Base-by-base conservation (phyloP, 2,113 vertebrate genomes). In the Beaufortia kweichowensis region DNA sequence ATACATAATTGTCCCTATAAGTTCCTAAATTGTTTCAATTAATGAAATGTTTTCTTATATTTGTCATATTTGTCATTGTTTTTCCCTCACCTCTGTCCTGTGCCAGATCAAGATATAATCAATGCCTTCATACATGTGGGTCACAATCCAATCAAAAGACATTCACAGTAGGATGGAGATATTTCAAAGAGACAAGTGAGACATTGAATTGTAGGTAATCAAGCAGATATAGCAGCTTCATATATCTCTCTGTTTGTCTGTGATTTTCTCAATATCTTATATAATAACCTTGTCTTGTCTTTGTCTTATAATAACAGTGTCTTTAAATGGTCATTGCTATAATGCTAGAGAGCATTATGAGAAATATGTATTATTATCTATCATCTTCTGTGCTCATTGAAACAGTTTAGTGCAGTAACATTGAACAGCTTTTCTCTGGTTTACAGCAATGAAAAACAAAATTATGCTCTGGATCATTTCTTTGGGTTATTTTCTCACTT, bases 141-240 rank as follows among this genome's bases (percentile, higher is more conserved):
- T 76, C 88, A 95, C 77, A 98, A 98, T 88, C 95, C 97, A 46
- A 95, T 95, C 79, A 96, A 96, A 59, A 92, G 97, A 24, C 95
- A 94, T 84, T 92, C n/a, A n/a, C n/a, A n/a, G n/a, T 97, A 82
- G 96, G 96, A 81, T 98, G 96, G 96, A 94, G 92, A 66, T 97
- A 95, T 90, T 98, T 98, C 89, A 90, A 94, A 84, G 95, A 97
- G 76, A n/a, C n/a, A 98, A 98, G 88, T 98, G 96, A 96, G 94
- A 96, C 85, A 88, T 79, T 98, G 62, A 98, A 98, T 85, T 90
- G 95, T 26, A 95, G 96, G 97, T 98, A 85, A 53, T 63, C 10
- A 4, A 23, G 29, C 15, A 6, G 15, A 35, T 39, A 39, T 3
- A 2, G 14, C 15, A 19, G n/a, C 46, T 53, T 14, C 4, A 9